phyloP scores from a whole-genome alignment of 2,797 vertebrate genomes.

The Danio aesculapii region DNA sequence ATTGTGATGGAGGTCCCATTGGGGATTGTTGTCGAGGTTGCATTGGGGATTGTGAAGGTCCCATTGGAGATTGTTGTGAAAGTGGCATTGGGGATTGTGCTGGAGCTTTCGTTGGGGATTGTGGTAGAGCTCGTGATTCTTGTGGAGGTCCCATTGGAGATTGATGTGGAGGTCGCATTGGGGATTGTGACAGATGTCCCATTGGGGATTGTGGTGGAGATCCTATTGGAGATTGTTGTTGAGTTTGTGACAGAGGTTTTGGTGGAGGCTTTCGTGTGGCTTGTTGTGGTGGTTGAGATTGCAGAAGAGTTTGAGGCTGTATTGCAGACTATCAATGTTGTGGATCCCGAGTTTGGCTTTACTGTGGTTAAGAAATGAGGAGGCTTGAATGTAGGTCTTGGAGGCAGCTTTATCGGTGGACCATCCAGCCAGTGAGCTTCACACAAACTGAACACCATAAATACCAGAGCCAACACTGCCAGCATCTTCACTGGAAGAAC shows the following conservation, averaged over 20 bases:
- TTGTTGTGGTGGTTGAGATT: neutral
- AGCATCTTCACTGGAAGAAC: neutral
- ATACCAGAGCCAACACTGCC: neutral
- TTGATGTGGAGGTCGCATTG: neutral
- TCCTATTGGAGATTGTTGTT: too few relatives aligned
- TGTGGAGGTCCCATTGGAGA: neutral
- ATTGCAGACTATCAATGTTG: too few relatives aligned
- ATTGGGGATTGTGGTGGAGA: neutral
- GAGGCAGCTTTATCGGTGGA: neutral
- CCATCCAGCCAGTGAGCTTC: neutral
- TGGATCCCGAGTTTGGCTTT: too few relatives aligned
- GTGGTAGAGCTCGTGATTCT: neutral
- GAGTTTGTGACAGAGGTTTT: neutral
- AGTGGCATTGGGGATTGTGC: accelerated
- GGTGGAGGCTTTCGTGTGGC: too few relatives aligned
- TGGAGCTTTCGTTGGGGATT: accelerated
- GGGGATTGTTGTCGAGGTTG: too few relatives aligned
- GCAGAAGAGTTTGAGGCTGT: too few relatives aligned
- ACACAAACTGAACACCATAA: neutral
- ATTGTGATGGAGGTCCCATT: neutral
- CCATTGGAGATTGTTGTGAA: accelerated
- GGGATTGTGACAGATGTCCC: neutral
- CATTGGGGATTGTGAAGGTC: too few relatives aligned
- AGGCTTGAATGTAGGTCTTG: too few relatives aligned
- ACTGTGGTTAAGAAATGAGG: accelerated